phyloP scores from a whole-genome alignment of 2,113 vertebrate genomes.

The Eptesicus fuscus region DNA sequence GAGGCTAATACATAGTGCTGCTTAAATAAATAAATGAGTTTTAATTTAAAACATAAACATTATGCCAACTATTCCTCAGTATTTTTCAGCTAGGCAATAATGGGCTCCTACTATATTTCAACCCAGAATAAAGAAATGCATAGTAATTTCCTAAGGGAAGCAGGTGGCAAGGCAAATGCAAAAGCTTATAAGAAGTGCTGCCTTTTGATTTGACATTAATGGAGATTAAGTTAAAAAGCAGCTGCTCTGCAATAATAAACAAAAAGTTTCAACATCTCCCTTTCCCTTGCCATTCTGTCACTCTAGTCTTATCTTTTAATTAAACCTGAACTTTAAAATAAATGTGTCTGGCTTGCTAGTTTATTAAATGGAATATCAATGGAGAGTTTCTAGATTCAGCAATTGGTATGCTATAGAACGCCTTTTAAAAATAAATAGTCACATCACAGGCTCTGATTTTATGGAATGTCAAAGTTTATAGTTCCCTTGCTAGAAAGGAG shows the following conservation, averaged over 20 bases:
- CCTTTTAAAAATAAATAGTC: not conserved
- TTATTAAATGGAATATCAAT: constrained; percentile 78
- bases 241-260: constrained; percentile 71
- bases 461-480: constrained; percentile 52
- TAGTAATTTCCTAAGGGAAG: constrained; percentile 19
- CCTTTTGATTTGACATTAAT: constrained; percentile 74
- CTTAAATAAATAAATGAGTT: not conserved
- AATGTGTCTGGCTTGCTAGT: constrained; percentile 65
- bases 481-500: constrained; percentile 39
- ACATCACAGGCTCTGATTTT: constrained; percentile 52
- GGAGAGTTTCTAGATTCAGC: constrained; percentile 39
- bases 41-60: constrained; percentile 32
- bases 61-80: not conserved
- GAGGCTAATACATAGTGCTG: not conserved
- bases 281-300: constrained; percentile 68
- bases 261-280: constrained; percentile 55
- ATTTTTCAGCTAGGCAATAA: not conserved
- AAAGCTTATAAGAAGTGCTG: not conserved
- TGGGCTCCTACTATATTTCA: not conserved
- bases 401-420: constrained; percentile 60
- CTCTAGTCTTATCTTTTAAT: constrained; percentile 84
- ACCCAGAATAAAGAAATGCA: not conserved
- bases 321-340: constrained; percentile 82
- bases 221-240: constrained; percentile 73
- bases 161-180: not conserved